Evolutionary conservation across 2,888 invertebrate species (phyloP), one percentile per base, ranked within the genome.

Genomic region (Chrysodeixis includens): DNA sequence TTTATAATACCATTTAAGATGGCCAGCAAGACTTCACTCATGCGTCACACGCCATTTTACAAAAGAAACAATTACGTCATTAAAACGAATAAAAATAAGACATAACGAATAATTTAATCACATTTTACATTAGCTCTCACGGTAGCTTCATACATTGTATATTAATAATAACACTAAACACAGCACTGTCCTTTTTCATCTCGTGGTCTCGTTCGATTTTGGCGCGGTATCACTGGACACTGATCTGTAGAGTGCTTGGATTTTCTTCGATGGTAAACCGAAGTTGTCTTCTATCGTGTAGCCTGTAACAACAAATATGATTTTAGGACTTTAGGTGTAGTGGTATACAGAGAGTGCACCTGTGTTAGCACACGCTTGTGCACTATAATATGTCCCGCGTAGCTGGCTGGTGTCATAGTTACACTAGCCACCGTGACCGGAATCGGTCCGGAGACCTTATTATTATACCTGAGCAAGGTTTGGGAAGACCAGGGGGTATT

Each of bases 141-240:
- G 40, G n/a, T 40, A 40, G n/a, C 40, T 40, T 40, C 40, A n/a
- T 40, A n/a, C 40, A 35, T 35, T 2, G n/a, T 12, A 14, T 6
- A 40, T 40, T 40, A n/a, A n/a, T 40, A n/a, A n/a, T 35, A 14
- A 40, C 40, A n/a, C n/a, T n/a, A n/a, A 40, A 40, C 40, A 49
- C 18, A 49, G 18, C 46, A 49, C 46, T 49, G 2, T 7, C 1
- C 10, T 3, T 20, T 3, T 10, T 20, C 10, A 18, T 20, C 46
- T 49, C 0, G 18, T 49, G 1, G 46, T 49, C 10, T 49, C 10
- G 16, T 49, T 49, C 1, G 46, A 2, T 18, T 20, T 49, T 1
- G 16, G 8, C 0, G 9, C 8, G 2, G 7, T 18, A 8, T 9
- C 35, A n/a, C 40, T 40, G 40, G 40, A 40, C 0, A 40, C 46